Percentiles rank a stretch among this genome's conserved stretches.
These are phyloP conservation scores for Tinea pellionella DNA, from an alignment of 2,888 invertebrate genomes.

Conservation along the genomic window DNA sequence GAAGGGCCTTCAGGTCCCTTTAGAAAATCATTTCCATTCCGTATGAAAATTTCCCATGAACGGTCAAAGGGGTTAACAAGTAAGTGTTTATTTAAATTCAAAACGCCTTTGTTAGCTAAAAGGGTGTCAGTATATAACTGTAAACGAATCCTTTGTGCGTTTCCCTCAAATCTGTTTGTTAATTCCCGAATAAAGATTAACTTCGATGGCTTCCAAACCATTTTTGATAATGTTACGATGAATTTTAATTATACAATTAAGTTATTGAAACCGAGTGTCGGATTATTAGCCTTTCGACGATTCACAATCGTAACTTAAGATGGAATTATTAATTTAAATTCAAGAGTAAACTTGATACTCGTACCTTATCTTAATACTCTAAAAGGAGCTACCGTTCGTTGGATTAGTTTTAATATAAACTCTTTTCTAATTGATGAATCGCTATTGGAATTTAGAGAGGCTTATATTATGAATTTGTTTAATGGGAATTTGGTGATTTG, in stretches of 20 bases:
- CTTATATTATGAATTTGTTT: background rate
- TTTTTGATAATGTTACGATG: background rate
- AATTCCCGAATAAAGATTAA: slow-evolving; percentile 4
- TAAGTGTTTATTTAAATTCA: slow-evolving; percentile 65
- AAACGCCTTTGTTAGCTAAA: slow-evolving; percentile 61
- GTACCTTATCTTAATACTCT: slow-evolving; percentile 20
- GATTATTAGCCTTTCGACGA: background rate
- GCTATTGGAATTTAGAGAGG: slow-evolving; percentile 5
- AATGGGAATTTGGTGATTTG: background rate
- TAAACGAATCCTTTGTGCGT: slow-evolving; percentile 52
- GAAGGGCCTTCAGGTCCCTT: slow-evolving; percentile 36
- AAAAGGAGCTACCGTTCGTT: slow-evolving; percentile 19
- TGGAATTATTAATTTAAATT: slow-evolving; percentile 9
- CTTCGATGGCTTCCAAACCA: background rate
- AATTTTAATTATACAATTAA: slow-evolving; percentile 5
- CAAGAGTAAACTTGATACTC: slow-evolving; percentile 3
- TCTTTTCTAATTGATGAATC: slow-evolving; percentile 6
- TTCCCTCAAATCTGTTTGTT: slow-evolving; percentile 31
- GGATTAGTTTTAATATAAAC: slow-evolving; percentile 16
- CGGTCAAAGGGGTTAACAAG: slow-evolving; percentile 67
- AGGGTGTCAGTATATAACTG: slow-evolving; percentile 57
- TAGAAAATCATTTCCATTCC: slow-evolving; percentile 61
- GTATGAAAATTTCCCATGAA: slow-evolving; percentile 64
- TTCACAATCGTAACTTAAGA: slow-evolving; percentile 10
- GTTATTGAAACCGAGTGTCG: slow-evolving; percentile 1